Conservation (phyloP, 2,888 invertebrate genomes). For the Chymomyza caudatula region DNA sequence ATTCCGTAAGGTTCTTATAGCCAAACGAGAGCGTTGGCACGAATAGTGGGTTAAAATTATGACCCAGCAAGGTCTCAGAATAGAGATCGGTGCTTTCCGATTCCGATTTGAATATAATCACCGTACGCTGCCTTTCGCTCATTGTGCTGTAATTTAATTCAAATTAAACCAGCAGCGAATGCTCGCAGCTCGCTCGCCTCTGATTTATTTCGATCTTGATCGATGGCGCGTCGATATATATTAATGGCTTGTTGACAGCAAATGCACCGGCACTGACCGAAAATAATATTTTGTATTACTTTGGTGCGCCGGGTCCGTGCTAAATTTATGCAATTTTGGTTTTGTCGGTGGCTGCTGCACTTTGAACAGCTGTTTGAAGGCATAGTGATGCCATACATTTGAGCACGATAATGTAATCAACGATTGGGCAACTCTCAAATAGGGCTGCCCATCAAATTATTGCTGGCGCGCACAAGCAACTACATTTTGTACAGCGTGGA, state of each 20-base stretch:
- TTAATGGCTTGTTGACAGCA: not conserved
- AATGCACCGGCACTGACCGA: not conserved
- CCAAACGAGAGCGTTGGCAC: constrained; percentile 80
- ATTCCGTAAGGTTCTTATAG: constrained; percentile 78
- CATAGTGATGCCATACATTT: not conserved
- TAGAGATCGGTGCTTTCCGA: constrained; percentile 79
- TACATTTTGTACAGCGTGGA: too few relatives aligned
- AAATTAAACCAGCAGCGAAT: constrained; percentile 1
- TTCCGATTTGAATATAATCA: constrained; percentile 77
- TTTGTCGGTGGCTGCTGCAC: not conserved
- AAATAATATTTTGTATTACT: not conserved
- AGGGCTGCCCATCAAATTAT: too few relatives aligned
- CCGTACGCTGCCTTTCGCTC: constrained; percentile 61
- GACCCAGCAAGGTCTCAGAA: constrained; percentile 76
- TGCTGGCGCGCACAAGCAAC: too few relatives aligned
- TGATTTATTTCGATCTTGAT: not conserved
- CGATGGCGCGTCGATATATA: not conserved
- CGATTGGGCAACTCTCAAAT: too few relatives aligned
- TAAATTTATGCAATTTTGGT: not conserved
- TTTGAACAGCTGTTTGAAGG: not conserved
- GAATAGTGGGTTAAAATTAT: constrained; percentile 78
- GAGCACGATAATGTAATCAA: too few relatives aligned
- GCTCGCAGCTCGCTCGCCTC: not conserved
- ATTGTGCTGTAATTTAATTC: constrained; percentile 22
- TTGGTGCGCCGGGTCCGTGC: not conserved